These are phyloP conservation scores for Neomonachus schauinslandi DNA, from an alignment of 2,113 vertebrate genomes.

Conservation along the genomic window DNA sequence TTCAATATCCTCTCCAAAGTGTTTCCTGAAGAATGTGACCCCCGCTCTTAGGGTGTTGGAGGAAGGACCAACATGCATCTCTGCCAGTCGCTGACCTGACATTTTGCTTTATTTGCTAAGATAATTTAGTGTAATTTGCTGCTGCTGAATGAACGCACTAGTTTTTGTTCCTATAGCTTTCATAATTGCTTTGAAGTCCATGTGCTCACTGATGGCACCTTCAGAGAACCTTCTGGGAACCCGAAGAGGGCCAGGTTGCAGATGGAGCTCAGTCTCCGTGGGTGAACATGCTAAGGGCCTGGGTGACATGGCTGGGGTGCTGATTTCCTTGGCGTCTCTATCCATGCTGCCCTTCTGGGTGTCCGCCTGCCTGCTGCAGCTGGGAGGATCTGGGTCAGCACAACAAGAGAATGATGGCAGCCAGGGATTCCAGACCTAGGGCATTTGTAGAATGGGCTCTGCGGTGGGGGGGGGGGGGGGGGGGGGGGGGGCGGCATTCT, in stretches of 20 bases:
- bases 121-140: constrained; percentile 62
- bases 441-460: neutral
- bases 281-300: neutral
- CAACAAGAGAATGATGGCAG: neutral
- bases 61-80: neutral
- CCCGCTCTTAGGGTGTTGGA: neutral
- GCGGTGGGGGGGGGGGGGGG: neutral
- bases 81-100: constrained; percentile 37
- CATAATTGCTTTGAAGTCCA: constrained; percentile 42
- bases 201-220: constrained; percentile 36
- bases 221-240: neutral
- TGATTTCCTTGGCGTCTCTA: neutral
- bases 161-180: constrained; percentile 72
- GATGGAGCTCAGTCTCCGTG: neutral
- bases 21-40: neutral
- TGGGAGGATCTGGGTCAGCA: constrained; percentile 1
- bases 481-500: neutral
- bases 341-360: neutral
- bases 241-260: neutral
- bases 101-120: constrained; percentile 55
- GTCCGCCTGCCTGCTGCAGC: neutral
- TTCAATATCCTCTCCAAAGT: neutral
- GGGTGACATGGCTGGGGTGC: neutral
- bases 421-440: neutral
- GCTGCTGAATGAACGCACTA: constrained; percentile 58